Evolutionary conservation across 2,888 invertebrate species (phyloP).

Genomic region (Aspidiotus destructor): DNA sequence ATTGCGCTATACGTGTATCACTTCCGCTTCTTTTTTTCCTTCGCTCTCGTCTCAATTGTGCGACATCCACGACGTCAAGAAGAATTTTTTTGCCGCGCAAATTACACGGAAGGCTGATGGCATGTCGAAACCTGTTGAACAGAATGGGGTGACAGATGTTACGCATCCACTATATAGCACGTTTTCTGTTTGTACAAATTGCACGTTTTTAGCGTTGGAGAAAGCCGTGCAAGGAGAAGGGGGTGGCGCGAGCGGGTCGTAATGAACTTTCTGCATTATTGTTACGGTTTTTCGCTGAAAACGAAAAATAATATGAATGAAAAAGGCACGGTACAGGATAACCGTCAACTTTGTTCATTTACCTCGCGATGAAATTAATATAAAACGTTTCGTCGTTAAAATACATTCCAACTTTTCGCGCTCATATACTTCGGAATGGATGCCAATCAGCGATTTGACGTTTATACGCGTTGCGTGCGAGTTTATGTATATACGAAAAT

Average conservation of each 20-base stretch:
- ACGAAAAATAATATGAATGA: not conserved
- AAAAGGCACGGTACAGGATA: slow-evolving; percentile 16
- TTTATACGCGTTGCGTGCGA: slow-evolving; percentile 9
- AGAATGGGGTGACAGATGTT: slow-evolving; percentile 25
- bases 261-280: slow-evolving; percentile 21
- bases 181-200: slow-evolving; percentile 7
- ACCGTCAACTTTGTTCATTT: slow-evolving; percentile 22
- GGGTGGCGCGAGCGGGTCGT: no score
- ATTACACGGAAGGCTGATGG: not conserved
- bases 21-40: slow-evolving; percentile 16
- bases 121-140: slow-evolving; percentile 30
- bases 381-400: slow-evolving; percentile 21
- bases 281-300: not conserved
- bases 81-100: slow-evolving; percentile 19
- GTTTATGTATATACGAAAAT: slow-evolving; percentile 3
- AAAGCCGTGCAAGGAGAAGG: no score
- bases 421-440: slow-evolving; percentile 11
- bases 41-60: slow-evolving; percentile 6
- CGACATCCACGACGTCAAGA: slow-evolving; percentile 18
- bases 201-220: no score
- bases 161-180: slow-evolving; percentile 12
- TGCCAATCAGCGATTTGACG: slow-evolving; percentile 27
- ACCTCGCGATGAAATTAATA: slow-evolving; percentile 23
- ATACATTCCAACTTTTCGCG: slow-evolving; percentile 10
- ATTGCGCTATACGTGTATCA: not conserved